phyloP scores from a whole-genome alignment of 2,113 vertebrate genomes.

The Oncorhynchus masou region DNA sequence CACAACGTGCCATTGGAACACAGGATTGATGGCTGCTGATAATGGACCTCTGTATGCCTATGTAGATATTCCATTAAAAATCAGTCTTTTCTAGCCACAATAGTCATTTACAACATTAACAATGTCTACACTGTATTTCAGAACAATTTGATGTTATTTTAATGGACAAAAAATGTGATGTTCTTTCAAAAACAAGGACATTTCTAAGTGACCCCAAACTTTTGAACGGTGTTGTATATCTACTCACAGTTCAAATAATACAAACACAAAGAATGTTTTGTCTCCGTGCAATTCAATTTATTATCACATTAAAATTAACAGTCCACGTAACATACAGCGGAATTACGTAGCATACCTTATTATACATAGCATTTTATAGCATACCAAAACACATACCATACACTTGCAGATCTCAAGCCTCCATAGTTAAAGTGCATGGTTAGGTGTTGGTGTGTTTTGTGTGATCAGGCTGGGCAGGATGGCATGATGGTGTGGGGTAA shows the following conservation, averaged over 20 bases:
- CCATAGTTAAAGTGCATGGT: neutral
- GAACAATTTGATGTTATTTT: too few relatives aligned
- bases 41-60: too few relatives aligned
- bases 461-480: neutral
- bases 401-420: neutral
- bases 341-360: neutral
- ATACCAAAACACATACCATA: neutral
- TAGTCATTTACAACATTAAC: too few relatives aligned
- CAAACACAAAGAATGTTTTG: neutral
- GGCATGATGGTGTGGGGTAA: neutral
- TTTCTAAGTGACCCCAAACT: too few relatives aligned
- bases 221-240: neutral
- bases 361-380: neutral
- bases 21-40: too few relatives aligned
- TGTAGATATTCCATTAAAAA: too few relatives aligned
- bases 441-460: neutral
- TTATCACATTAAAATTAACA: neutral
- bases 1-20: too few relatives aligned
- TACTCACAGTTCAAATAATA: neutral
- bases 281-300: neutral
- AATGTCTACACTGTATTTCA: too few relatives aligned
- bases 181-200: too few relatives aligned
- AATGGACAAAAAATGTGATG: too few relatives aligned
- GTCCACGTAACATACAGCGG: neutral
- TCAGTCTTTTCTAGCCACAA: too few relatives aligned